Evolutionary conservation across 1,140 invertebrate species (phyloP).

Genomic region (Hetaerina americana): DNA sequence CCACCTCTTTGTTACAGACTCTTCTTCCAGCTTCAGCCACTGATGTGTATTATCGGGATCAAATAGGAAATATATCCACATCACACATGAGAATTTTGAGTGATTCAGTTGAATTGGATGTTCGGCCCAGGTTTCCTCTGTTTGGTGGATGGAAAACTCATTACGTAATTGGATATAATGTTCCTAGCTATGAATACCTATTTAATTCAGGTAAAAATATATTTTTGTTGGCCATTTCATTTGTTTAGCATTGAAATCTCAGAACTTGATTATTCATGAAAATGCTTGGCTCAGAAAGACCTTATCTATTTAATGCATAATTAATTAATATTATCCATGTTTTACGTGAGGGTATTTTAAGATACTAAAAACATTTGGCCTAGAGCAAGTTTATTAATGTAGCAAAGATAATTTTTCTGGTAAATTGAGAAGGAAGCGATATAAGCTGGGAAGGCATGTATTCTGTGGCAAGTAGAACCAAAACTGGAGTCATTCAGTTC

Average conservation of each 20-base stretch:
- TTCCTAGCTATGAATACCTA: slow-evolving; percentile 93
- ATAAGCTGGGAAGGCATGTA: too few relatives aligned
- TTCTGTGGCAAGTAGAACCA: too few relatives aligned
- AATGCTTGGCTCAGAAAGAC: too few relatives aligned
- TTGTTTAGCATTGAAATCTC: too few relatives aligned
- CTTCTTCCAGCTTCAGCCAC: slow-evolving; percentile 77
- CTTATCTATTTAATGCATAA: too few relatives aligned
- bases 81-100: slow-evolving; percentile 77
- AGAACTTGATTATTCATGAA: too few relatives aligned
- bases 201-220: slow-evolving; percentile 63
- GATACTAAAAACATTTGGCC: too few relatives aligned
- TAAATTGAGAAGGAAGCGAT: too few relatives aligned
- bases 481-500: too few relatives aligned
- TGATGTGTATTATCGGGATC: slow-evolving; percentile 91
- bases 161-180: slow-evolving; percentile 93
- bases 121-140: slow-evolving; percentile 89
- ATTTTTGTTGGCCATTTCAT: slow-evolving; percentile 8
- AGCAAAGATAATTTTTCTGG: too few relatives aligned
- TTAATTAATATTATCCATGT: slow-evolving; percentile 4
- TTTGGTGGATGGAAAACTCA: slow-evolving; percentile 99
- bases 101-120: slow-evolving; percentile 87
- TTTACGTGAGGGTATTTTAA: slow-evolving; percentile 4
- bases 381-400: too few relatives aligned
- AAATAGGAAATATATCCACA: slow-evolving; percentile 99
- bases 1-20: slow-evolving; percentile 45